Conservation (phyloP, 2,113 vertebrate species). For the Ctenodactylus gundi region DNA sequence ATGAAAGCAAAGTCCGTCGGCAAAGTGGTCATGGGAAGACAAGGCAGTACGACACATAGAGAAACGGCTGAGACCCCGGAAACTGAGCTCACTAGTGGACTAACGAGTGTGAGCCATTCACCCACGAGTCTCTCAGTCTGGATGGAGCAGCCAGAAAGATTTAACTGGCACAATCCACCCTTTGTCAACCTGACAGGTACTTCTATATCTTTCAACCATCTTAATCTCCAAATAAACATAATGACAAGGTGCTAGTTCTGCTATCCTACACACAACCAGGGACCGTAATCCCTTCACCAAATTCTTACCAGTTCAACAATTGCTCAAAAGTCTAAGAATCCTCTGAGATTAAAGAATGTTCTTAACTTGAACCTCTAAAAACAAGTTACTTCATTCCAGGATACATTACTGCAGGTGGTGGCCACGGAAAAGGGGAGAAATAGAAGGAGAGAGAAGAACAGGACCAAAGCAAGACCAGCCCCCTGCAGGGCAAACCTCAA, state of each 20-base stretch:
- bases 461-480: no score
- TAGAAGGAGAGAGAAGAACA: no score
- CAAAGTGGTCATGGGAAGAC: no score
- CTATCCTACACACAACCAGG: not conserved
- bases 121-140: not conserved
- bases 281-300: not conserved
- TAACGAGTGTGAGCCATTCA: no score
- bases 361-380: not conserved
- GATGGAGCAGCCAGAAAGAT: not conserved
- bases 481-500: no score
- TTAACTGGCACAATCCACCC: no score
- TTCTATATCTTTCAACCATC: not conserved
- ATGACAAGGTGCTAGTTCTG: not conserved
- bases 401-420: no score
- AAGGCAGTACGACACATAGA: no score
- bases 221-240: not conserved
- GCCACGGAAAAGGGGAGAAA: not conserved
- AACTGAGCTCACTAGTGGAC: no score
- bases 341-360: not conserved
- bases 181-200: not conserved
- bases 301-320: not conserved
- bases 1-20: no score
- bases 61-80: no score
- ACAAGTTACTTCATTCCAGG: not conserved
- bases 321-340: not conserved